Evolutionary conservation across 2,113 vertebrate species (phyloP), one percentile per base, ranked within the genome.

Genomic region (Cynopterus brachyotis): DNA sequence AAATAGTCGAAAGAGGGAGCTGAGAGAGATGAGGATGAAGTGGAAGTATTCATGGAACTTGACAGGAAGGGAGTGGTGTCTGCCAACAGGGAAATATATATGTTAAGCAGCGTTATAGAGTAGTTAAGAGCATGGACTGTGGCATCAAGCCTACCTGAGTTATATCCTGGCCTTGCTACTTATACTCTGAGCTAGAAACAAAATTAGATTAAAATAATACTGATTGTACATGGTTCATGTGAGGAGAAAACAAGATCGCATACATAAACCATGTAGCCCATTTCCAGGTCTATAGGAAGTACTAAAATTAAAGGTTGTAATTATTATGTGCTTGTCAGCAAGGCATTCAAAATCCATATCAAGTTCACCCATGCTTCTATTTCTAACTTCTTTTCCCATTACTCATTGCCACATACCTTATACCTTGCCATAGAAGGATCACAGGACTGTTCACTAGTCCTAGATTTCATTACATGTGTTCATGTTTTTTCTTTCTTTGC

Each of bases 201-300:
- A 95, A 95, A 85, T 78, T 19, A 19, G 16, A 80, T 85, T 32
- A 82, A 91, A 91, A 83, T 12, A 88, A 94, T 94, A 91, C 10
- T 94, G 57, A 91, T 73, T 24, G 59, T 62, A 57, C 53, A n/a
- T 16, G 88, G 42, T 66, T 32, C 8, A 94, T 80, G 30, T 10
- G 50, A 62, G 16, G 35, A 94, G 67, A 84, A 92, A 96, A 55
- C 75, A 30, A 82, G 7, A 78, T 75, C 85, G 67, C 55, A 66
- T 72, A 64, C 60, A 42, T 95, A 79, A 92, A 85, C 50, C 19
- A 72, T 17, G 26, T 53, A 69, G 30, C 66, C 89, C 19, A 85
- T 79, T 80, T 66, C 53, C 67, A 90, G 89, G 80, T 30, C 70
- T 75, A 80, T 4, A 47, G 60, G 45, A 88, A 75, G 50, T 94